Base-by-base conservation (phyloP, 2,113 vertebrate genomes). In the Seriola rivoliana region DNA sequence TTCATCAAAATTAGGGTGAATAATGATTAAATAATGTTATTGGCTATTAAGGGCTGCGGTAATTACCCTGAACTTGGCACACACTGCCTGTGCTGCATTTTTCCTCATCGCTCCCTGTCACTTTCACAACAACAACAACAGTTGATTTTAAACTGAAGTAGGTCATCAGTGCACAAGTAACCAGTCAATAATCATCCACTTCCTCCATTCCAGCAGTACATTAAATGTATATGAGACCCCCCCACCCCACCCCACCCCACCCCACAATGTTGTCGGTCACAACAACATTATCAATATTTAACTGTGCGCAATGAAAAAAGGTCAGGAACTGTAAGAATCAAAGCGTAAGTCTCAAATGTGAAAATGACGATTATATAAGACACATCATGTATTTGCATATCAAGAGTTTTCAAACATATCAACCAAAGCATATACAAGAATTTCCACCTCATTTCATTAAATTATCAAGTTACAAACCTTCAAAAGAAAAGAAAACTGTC, bases 131-230 rank as follows among this genome's bases (percentile, higher is more conserved):
- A 52, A 52, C 50, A 32, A 46, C 38, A 54, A 14, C 50, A 23
- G 42, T 21, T 40, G 7, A 57, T 14, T 73, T 62, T 14, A 21
- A 63, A 63, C 14, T 4, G 8, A 75, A 65, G n/a, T 42, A 64
- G 72, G 60, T 75, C 38, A 76, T 66, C 34, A 57, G 34, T 55
- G 36, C 6, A 36, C 46, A 29, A 23, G 36, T 57, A 57, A 29
- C 38, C 48, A 48, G 23, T 16, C 23, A 14, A n/a, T 34, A 23
- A 67, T 76, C 38, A 29, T 1, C n/a, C 1, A 19, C 13, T 52
- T 63, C 23, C 16, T 21, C 10, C 48, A 11, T 19, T n/a, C 46
- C 46, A 23, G 50, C 74, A n/a, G 34, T 25, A 42, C 42, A 21
- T 36, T n/a, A 38, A 55, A 55, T 42, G 46, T 17, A 64, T 32